Evolutionary conservation across 2,797 vertebrate species (phyloP).

Genomic region (Anolis apletophallus): DNA sequence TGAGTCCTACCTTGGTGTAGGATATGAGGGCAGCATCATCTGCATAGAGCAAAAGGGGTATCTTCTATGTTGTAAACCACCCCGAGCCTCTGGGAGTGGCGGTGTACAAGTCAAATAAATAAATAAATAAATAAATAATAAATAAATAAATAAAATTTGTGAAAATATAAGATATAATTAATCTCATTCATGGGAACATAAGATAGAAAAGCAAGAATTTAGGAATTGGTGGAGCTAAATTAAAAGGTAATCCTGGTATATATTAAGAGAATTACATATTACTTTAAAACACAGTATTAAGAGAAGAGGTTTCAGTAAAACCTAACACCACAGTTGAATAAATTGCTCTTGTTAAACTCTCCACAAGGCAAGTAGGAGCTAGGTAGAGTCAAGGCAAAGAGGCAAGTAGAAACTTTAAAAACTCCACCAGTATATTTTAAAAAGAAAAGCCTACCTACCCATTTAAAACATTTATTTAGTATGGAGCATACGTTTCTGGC

Average conservation of each 20-base stretch:
- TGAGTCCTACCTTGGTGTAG: too few relatives aligned
- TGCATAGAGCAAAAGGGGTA: too few relatives aligned
- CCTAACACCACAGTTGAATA: background rate
- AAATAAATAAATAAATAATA: too few relatives aligned
- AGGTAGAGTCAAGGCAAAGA: background rate
- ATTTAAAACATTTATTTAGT: constrained; percentile 7
- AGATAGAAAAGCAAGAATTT: background rate
- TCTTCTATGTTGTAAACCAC: too few relatives aligned
- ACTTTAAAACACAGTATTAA: too few relatives aligned
- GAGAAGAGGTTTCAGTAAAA: constrained; percentile 18
- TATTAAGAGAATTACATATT: background rate
- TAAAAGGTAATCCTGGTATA: background rate
- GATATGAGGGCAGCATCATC: too few relatives aligned
- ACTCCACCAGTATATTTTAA: background rate
- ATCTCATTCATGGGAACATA: background rate
- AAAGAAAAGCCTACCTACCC: background rate
- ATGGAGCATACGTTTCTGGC: constrained; percentile 26
- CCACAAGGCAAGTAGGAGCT: background rate
- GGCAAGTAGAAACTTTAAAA: background rate
- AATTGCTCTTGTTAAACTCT: constrained; percentile 16
- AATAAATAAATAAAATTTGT: too few relatives aligned
- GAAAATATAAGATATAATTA: background rate
- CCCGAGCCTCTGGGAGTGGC: too few relatives aligned
- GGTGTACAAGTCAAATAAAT: too few relatives aligned
- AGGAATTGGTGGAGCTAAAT: background rate